Evolutionary conservation across 2,113 vertebrate species (phyloP).

Genomic region (Stegastes partitus): DNA sequence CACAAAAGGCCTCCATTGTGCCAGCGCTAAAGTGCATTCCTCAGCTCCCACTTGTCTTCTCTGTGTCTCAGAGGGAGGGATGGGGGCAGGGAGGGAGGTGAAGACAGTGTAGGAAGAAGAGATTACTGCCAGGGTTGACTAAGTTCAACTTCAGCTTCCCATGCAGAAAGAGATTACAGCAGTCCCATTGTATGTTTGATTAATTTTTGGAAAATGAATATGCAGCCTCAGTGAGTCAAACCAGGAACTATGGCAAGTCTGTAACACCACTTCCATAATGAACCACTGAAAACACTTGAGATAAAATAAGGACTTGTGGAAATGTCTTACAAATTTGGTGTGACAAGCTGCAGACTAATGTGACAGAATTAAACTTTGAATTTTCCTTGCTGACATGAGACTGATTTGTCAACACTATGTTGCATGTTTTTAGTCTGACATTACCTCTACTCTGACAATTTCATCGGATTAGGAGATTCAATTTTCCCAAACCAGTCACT

Average conservation of each 20-base stretch:
- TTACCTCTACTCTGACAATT: too few relatives aligned
- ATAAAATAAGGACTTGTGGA: background rate
- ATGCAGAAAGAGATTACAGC: constrained; percentile 38
- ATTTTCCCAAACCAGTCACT: too few relatives aligned
- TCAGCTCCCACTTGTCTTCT: constrained; percentile 64
- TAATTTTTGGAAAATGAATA: constrained; percentile 25
- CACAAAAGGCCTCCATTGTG: constrained; percentile 69
- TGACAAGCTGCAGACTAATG: background rate
- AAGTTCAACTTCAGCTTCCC: constrained; percentile 57
- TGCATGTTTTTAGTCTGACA: too few relatives aligned
- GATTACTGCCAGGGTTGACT: constrained; percentile 56
- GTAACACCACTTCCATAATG: background rate
- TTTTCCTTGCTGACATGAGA: too few relatives aligned
- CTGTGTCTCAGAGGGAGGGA: constrained; percentile 42
- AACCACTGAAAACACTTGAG: background rate
- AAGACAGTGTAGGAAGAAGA: constrained; percentile 47
- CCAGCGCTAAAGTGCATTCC: constrained; percentile 64
- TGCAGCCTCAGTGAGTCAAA: background rate
- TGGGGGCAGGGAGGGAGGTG: background rate
- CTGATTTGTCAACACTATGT: too few relatives aligned
- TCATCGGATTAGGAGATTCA: too few relatives aligned
- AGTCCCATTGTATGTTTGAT: constrained; percentile 21
- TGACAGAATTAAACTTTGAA: too few relatives aligned
- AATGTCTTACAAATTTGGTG: background rate
- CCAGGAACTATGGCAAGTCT: constrained; percentile 6